Evolutionary conservation across 2,797 vertebrate species (phyloP), one percentile per base, ranked within the genome.

Genomic region (Vultur gryphus): DNA sequence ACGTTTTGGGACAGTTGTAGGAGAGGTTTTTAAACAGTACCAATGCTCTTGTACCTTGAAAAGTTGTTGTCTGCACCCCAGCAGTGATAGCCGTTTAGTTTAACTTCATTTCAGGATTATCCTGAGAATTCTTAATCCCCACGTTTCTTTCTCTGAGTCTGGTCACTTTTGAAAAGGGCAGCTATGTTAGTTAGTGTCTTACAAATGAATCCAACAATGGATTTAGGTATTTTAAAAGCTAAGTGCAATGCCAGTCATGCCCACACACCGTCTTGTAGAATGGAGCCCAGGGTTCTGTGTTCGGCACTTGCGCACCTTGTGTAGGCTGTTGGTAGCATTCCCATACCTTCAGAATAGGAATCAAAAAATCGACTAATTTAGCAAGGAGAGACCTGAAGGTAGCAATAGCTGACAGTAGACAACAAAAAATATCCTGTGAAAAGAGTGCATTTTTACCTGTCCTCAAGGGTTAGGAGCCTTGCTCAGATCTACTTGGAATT

Each of bases 211-310:
- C 31, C n/a, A 81, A 10, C 24, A 21, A 57, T 19, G 24, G 59
- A 46, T 67, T 51, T 69, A 43, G 18, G 31, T 49, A 35, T 71
- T 73, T 78, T 65, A 52, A 84, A 90, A 73, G 41, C 23, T 18
- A 75, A 62, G 21, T 41, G 25, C 23, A 80, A 37, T 57, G n/a
- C 9, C 41, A 91, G 29, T 29, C 43, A 17, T 78, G 29, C 44
- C 28, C 31, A 57, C 11, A 16, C 5, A n/a, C 2, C 0, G 0
- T 9, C 16, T 39, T 16, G 2, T 15, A 41, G 44, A 71, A 28
- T 13, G 16, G 8, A 81, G n/a, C 14, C 25, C 16, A 11, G 33
- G 11, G 19, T 43, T 83, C 75, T 24, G 6, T 52, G 26, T 55
- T 54, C 4, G 3, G 46, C 9, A 24, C 28, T 51, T 58, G 16